Evolutionary conservation across 2,797 vertebrate genomes (phyloP), one percentile per base, ranked within the genome.

Genomic region (Etheostoma nigrum): DNA sequence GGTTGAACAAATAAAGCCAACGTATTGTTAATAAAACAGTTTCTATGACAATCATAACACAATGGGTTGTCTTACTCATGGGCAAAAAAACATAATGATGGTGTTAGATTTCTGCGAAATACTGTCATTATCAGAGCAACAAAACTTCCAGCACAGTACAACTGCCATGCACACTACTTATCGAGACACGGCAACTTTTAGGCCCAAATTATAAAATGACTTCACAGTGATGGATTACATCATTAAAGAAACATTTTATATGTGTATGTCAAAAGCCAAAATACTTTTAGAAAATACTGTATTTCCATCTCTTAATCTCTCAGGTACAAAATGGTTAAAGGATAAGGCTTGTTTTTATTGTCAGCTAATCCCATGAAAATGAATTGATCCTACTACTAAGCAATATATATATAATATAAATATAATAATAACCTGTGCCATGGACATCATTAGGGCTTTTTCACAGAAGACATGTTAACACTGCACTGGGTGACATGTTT

Each of bases 21-120:
- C 83, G 72, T 68, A 59, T 69, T 58, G 67, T 82, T 79, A 77
- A 81, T 78, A 67, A 79, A 83, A 78, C 67, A 54, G 86, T 85
- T 89, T 89, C 71, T 70, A 52, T 82, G 78, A 83, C 85, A 87
- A 83, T 86, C 72, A 73, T 61, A 66, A 71, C 74, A 59, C 48
- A 0, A 54, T 15, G 23, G 78, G 81, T 82, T 80, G 76, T 67
- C 71, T 86, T 76, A 70, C 71, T 85, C 69, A 71, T 74, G 59
- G 76, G 23, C 67, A 74, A 45, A 86, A 86, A 58, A 57, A 47
- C 45, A 59, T 87, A 84, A 87, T 86, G 79, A 87, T 83, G 58
- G 25, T 59, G 70, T 85, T 82, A 85, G 76, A 88, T 81, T 78
- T 77, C 71, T 15, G 54, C 63, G 72, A 85, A 85, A 81, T 52